A percentile compares a stretch with the other conserved stretches of the same genome.
phyloP scores from a whole-genome alignment of 1,140 invertebrate genomes.

The Zaprionus taronus region DNA sequence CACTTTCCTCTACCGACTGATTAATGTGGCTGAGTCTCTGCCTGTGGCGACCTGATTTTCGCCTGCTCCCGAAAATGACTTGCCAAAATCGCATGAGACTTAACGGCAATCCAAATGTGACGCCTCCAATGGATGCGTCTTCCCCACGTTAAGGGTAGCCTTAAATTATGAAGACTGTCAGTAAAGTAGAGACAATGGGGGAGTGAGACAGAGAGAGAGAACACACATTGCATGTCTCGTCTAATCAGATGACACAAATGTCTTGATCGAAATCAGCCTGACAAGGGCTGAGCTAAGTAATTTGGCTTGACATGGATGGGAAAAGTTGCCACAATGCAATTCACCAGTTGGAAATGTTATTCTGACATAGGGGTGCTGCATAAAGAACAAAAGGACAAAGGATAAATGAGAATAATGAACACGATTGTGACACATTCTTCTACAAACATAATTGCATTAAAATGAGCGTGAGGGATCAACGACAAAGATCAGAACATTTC shows the following conservation, averaged over 20 bases:
- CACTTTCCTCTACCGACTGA: slow-evolving; percentile 71
- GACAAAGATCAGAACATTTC: background rate
- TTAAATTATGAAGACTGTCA: slow-evolving; percentile 17
- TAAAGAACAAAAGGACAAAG: slow-evolving; percentile 15
- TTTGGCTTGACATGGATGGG: slow-evolving; percentile 55
- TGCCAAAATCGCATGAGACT: slow-evolving; percentile 63
- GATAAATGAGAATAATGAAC: slow-evolving; percentile 6
- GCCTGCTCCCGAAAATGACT: slow-evolving; percentile 50
- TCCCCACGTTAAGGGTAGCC: slow-evolving; percentile 19
- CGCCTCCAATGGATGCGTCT: slow-evolving; percentile 57
- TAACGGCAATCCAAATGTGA: slow-evolving; percentile 73
- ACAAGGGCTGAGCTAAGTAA: slow-evolving; percentile 39
- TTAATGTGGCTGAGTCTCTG: background rate
- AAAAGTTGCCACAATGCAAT: slow-evolving; percentile 56
- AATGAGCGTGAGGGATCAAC: slow-evolving; percentile 27
- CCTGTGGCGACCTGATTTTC: slow-evolving; percentile 5
- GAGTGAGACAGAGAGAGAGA: background rate
- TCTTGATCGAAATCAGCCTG: slow-evolving; percentile 66
- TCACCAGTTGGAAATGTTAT: slow-evolving; percentile 10
- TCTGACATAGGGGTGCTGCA: slow-evolving; percentile 10
- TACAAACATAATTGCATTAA: slow-evolving; percentile 1
- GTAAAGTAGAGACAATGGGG: slow-evolving; percentile 32
- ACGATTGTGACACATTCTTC: slow-evolving; percentile 13
- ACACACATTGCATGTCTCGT: slow-evolving; percentile 23
- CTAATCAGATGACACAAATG: slow-evolving; percentile 74